Conservation (phyloP, 2,797 vertebrate species). For the Eidolon dupreanum region DNA sequence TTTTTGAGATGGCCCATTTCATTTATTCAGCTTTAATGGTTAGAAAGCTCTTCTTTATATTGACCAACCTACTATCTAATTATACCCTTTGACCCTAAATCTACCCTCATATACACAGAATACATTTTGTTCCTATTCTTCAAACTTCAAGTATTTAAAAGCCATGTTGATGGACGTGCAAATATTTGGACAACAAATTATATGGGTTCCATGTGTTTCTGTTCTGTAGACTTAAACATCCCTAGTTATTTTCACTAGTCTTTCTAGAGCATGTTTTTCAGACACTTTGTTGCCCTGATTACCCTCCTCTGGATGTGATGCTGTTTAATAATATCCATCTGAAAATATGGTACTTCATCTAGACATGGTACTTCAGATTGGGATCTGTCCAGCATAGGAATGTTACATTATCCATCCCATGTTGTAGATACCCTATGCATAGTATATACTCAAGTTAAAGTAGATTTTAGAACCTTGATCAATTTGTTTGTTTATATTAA, state of each 20-base stretch:
- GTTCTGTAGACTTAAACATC: neutral
- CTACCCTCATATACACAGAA: neutral
- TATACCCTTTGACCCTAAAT: neutral
- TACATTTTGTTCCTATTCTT: neutral
- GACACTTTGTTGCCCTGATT: neutral
- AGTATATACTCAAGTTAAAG: neutral
- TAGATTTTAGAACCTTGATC: neutral
- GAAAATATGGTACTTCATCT: neutral
- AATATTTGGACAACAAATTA: neutral
- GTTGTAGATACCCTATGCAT: neutral
- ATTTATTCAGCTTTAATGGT: neutral
- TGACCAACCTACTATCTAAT: neutral
- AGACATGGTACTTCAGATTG: neutral
- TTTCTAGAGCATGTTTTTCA: neutral
- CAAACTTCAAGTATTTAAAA: neutral
- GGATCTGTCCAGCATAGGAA: neutral
- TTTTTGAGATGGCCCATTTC: neutral
- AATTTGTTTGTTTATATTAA: constrained; percentile 20
- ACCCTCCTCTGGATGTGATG: neutral
- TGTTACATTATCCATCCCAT: neutral
- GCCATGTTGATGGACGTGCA: neutral
- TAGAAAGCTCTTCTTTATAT: neutral
- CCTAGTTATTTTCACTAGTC: neutral
- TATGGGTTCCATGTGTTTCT: neutral
- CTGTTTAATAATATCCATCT: neutral